phyloP scores from a whole-genome alignment of 2,888 invertebrate species.

The Dioctria linearis region DNA sequence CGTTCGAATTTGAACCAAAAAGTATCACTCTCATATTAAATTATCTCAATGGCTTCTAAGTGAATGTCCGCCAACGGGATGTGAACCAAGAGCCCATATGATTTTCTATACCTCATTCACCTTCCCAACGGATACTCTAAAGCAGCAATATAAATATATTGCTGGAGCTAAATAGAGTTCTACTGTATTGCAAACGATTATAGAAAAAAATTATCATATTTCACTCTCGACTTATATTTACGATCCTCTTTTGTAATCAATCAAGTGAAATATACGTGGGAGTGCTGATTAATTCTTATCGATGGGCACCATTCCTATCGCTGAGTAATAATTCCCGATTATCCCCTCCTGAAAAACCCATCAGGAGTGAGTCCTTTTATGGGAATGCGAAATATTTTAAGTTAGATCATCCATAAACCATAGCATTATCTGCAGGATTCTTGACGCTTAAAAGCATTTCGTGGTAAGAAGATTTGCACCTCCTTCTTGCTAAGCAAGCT shows the following conservation, averaged over 20 bases:
- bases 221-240: background rate
- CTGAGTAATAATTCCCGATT: background rate
- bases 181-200: too few relatives aligned
- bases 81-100: too few relatives aligned
- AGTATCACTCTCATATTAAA: too few relatives aligned
- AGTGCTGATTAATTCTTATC: background rate
- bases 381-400: background rate
- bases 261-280: background rate
- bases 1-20: too few relatives aligned
- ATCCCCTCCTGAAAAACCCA: constrained; percentile 36
- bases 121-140: too few relatives aligned
- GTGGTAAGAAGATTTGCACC: constrained; percentile 51
- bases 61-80: too few relatives aligned
- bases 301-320: background rate
- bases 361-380: constrained; percentile 46
- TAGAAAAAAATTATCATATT: background rate
- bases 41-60: too few relatives aligned
- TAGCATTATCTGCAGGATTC: constrained; percentile 46
- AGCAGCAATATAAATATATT: too few relatives aligned
- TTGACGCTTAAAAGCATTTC: constrained; percentile 49
- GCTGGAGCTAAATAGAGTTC: too few relatives aligned
- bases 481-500: background rate
- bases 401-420: constrained; percentile 47
- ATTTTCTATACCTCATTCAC: too few relatives aligned
- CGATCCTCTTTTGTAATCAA: background rate